Evolutionary conservation across 2,797 vertebrate species (phyloP).

Genomic region (Alfaro cultratus): DNA sequence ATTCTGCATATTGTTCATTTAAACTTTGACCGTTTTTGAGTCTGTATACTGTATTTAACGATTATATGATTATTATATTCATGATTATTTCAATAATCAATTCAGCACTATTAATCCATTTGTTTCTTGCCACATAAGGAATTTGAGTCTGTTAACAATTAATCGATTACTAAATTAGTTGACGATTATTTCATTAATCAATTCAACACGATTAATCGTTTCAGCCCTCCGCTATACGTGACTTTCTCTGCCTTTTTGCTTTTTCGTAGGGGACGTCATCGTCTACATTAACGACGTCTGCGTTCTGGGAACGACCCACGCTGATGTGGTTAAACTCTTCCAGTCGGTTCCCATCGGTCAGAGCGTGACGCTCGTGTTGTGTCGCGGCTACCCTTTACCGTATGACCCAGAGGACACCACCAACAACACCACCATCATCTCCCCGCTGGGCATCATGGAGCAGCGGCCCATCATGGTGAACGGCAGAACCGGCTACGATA

Average conservation of each 20-base stretch:
- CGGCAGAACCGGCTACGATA: slow-evolving; percentile 95
- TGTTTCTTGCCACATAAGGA: no score
- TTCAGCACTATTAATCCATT: no score
- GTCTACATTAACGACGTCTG: slow-evolving; percentile 98
- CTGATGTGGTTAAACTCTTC: slow-evolving; percentile 98
- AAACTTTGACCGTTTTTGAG: background rate
- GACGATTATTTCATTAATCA: no score
- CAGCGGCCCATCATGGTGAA: slow-evolving; percentile 94
- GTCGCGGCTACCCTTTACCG: slow-evolving; percentile 94
- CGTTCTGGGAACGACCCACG: slow-evolving; percentile 96
- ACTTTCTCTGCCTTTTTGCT: background rate
- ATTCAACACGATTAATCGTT: no score
- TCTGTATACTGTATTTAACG: background rate
- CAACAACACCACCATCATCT: slow-evolving; percentile 85
- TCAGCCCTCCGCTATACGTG: background rate
- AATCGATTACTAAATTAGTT: no score
- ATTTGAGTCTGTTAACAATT: no score
- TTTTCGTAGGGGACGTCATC: slow-evolving; percentile 91
- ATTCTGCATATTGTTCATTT: no score
- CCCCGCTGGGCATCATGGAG: slow-evolving; percentile 94
- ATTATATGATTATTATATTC: background rate
- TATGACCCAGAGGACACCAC: slow-evolving; percentile 93
- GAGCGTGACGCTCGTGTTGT: slow-evolving; percentile 94
- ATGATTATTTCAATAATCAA: slow-evolving; percentile 4
- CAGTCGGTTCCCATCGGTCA: slow-evolving; percentile 97